phyloP scores from a whole-genome alignment of 2,888 invertebrate genomes.

The Bombylius discolor region DNA sequence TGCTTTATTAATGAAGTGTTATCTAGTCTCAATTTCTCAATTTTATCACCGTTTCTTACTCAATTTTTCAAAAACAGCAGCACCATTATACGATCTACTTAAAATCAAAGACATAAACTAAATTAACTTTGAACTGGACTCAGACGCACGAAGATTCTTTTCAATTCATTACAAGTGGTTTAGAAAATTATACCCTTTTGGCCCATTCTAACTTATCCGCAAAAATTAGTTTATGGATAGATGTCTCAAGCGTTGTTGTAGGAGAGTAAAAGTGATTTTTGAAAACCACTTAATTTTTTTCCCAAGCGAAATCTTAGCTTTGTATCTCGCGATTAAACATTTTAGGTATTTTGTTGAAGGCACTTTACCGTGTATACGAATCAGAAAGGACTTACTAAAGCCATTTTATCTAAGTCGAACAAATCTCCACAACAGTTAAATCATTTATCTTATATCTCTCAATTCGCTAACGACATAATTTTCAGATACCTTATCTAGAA shows the following conservation, averaged over 20 bases:
- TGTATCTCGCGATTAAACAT: too few species aligned
- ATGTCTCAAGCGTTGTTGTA: neutral
- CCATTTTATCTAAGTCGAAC: neutral
- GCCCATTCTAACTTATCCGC: slow-evolving; percentile 1
- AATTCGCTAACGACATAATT: neutral
- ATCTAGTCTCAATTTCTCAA: slow-evolving; percentile 15
- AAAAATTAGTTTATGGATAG: slow-evolving; percentile 2
- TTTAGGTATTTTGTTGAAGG: neutral
- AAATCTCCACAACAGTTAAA: neutral
- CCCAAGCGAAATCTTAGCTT: neutral
- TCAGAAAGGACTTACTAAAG: slow-evolving; percentile 1
- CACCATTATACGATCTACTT: too few species aligned
- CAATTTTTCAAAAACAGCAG: neutral
- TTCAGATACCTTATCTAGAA: neutral
- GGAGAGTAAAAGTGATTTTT: neutral
- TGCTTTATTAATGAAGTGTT: slow-evolving; percentile 17
- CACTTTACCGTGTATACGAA: neutral
- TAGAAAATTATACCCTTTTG: slow-evolving; percentile 1
- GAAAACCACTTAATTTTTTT: slow-evolving; percentile 1
- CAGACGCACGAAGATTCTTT: neutral
- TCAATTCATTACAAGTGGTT: neutral
- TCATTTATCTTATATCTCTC: neutral
- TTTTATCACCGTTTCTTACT: neutral
- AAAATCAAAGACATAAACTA: too few species aligned
- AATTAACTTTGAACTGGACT: neutral